A percentile compares a stretch with the other conserved stretches of the same genome.
Evolutionary conservation across 2,797 vertebrate genomes (phyloP).

Genomic region (Schizopygopsis pylzovi): DNA sequence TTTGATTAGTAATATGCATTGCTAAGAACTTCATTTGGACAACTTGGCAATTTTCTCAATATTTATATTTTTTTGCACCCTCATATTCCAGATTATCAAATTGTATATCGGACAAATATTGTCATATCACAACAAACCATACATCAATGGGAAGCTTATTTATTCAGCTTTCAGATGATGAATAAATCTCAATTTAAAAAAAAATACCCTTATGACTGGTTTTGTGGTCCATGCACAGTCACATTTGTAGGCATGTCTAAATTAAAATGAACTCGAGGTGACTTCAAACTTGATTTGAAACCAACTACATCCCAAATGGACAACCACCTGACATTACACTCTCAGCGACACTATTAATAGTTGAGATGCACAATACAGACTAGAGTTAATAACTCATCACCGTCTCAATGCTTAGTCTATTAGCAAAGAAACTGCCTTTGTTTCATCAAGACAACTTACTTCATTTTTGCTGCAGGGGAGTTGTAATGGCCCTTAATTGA

Average conservation of each 20-base stretch:
- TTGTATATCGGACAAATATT: too few relatives aligned
- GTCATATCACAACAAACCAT: too few relatives aligned
- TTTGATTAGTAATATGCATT: too few relatives aligned
- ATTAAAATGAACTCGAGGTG: background rate
- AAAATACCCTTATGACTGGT: too few relatives aligned
- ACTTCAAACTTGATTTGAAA: background rate
- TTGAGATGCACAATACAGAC: constrained; percentile 19
- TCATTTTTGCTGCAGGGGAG: constrained; percentile 46
- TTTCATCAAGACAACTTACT: constrained; percentile 64
- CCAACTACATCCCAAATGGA: background rate
- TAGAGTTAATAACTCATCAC: constrained; percentile 31
- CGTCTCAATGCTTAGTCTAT: constrained; percentile 27
- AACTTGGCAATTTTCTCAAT: too few relatives aligned
- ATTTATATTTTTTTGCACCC: too few relatives aligned
- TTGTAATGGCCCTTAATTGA: constrained; percentile 25
- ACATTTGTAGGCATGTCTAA: background rate
- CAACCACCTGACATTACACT: constrained; percentile 20
- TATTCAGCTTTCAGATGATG: too few relatives aligned
- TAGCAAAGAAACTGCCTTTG: constrained; percentile 23
- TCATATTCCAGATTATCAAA: too few relatives aligned
- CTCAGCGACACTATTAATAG: constrained; percentile 11
- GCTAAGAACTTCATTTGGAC: too few relatives aligned
- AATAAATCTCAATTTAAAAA: too few relatives aligned
- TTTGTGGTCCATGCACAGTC: too few relatives aligned
- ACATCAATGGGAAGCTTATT: too few relatives aligned